Evolutionary conservation across 2,888 invertebrate species (phyloP).

Genomic region (Exephanes ischioxanthus): DNA sequence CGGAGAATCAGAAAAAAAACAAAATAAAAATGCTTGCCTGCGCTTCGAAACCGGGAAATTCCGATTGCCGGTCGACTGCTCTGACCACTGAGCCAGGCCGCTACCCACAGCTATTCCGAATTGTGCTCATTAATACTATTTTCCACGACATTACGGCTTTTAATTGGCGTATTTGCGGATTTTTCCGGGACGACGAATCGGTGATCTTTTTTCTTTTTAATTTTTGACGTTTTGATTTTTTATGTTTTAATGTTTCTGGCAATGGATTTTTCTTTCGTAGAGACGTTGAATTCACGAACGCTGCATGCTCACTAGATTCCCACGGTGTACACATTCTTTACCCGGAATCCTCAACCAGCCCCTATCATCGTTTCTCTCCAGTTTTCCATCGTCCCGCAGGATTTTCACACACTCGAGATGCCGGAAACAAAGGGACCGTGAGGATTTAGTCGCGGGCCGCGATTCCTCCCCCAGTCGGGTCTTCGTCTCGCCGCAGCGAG

Average conservation of each 20-base stretch:
- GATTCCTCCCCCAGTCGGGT: constrained; percentile 20
- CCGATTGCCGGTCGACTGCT: not conserved
- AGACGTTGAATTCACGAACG: not conserved
- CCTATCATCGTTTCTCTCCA: constrained; percentile 7
- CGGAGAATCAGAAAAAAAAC: too few species aligned
- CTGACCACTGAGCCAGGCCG: not conserved
- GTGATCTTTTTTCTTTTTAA: not conserved
- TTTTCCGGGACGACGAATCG: not conserved
- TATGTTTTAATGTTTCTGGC: not conserved
- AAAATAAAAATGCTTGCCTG: too few species aligned
- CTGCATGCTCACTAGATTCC: not conserved
- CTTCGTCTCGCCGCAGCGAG: constrained; percentile 10
- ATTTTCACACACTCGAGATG: constrained; percentile 77
- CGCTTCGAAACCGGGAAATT: not conserved
- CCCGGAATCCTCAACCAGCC: constrained; percentile 16
- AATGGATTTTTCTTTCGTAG: not conserved
- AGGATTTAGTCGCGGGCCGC: not conserved
- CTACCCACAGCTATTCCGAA: not conserved
- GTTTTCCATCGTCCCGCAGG: constrained; percentile 47
- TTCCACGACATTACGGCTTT: not conserved
- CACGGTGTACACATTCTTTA: constrained; percentile 15
- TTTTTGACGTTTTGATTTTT: not conserved
- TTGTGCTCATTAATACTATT: too few species aligned
- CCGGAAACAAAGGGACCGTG: constrained; percentile 74
- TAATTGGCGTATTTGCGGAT: not conserved